Evolutionary conservation across 2,113 vertebrate genomes (phyloP), one percentile per base, ranked within the genome.

Genomic region (Hepsetus odoe): DNA sequence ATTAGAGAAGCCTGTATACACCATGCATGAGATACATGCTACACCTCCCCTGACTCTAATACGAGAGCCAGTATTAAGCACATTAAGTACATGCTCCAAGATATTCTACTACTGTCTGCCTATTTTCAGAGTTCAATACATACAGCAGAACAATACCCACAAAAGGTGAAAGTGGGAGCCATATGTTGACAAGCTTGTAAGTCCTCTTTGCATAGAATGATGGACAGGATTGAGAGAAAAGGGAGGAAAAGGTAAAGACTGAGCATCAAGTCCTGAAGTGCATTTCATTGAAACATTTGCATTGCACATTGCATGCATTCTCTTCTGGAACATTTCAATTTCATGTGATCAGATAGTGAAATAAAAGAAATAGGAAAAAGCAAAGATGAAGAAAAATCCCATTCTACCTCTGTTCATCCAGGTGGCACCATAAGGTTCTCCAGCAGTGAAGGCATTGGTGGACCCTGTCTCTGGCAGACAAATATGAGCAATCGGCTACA

Each of bases 401-500:
- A 20, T 33, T 86, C 74, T 92, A 92, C 90, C 90, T 91, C 81
- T 62, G 74, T 20, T 51, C 32, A 69, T 67, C 44, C 77, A 84
- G 56, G 82, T 68, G 67, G 55, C 51, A 59, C 53, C 5, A 26
- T 49, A 55, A 65, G 72, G 11, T 68, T 42, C 69, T 76, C n/a
- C 18, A 28, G 53, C 38, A 42, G 69, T 46, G 59, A 30, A 16
- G 84, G 72, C 38, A 80, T 40, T 14, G 59, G 78, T 32, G 7
- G 62, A 49, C 40, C 69, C 67, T 61, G 40, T 68, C 22, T 30
- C 53, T 40, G 71, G 64, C 78, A 82, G 72, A 71, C 59, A 81
- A 77, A 16, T 81, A 79, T 85, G 61, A 81, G 68, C 53, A 26
- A 44, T 56, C 75, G 56, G 85, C 84, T 84, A 68, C 83, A 78